Percentiles rank a stretch among this genome's conserved stretches.
These are phyloP conservation scores for Scarus forsteni DNA, from an alignment of 2,797 vertebrate species.

Conservation along the genomic window DNA sequence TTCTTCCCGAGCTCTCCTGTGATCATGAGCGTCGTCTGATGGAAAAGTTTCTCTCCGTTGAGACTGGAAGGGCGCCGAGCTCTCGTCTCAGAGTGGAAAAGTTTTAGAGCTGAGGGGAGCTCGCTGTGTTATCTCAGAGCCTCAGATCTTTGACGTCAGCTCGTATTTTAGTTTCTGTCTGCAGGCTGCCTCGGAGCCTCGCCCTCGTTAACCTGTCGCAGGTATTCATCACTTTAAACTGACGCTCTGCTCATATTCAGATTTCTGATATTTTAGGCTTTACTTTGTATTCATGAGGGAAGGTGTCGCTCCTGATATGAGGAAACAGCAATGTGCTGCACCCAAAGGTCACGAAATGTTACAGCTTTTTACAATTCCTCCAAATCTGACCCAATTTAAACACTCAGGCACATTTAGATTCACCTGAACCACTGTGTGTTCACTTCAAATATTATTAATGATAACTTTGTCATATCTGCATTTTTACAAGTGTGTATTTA, in stretches of 20 bases:
- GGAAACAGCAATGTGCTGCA: not conserved
- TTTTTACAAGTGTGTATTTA: too few species aligned
- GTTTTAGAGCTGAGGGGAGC: conserved; percentile 48
- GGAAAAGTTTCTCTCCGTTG: conserved; percentile 47
- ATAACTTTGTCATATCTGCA: too few species aligned
- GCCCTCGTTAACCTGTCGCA: conserved; percentile 59
- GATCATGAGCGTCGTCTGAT: conserved; percentile 58
- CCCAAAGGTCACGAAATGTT: not conserved
- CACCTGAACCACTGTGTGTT: too few species aligned
- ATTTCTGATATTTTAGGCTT: conserved; percentile 28
- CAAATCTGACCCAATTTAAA: not conserved
- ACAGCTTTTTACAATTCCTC: not conserved
- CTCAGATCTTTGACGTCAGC: conserved; percentile 68
- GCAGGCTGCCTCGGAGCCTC: conserved; percentile 51
- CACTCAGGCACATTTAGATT: too few species aligned
- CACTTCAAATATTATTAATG: too few species aligned
- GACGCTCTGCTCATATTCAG: conserved; percentile 43
- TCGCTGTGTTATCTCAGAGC: too few species aligned
- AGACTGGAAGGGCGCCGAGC: conserved; percentile 59
- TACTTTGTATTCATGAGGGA: conserved; percentile 27
- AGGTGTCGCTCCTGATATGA: conserved; percentile 10
- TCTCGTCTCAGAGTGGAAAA: conserved; percentile 49
- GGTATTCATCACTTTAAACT: conserved; percentile 54
- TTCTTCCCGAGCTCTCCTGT: conserved; percentile 42
- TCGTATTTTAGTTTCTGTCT: conserved; percentile 42